Conservation (phyloP, 2,888 invertebrate genomes). For the Nymphalis c-album region DNA sequence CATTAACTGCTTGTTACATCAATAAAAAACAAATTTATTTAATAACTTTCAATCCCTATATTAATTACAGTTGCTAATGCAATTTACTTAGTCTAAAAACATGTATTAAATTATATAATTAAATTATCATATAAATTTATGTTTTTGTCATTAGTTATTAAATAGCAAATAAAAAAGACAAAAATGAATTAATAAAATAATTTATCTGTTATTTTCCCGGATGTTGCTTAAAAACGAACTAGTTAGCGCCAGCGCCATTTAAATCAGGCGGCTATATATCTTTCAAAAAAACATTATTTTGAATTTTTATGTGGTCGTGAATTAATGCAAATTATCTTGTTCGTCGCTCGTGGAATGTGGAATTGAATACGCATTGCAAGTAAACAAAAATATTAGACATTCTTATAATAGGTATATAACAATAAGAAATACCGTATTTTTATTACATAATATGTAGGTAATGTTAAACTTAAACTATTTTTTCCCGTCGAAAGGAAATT, state of each 20-base stretch:
- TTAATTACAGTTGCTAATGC: too few relatives aligned
- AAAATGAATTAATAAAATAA: slow-evolving; percentile 12
- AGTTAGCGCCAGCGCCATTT: slow-evolving; percentile 58
- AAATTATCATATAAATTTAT: too few relatives aligned
- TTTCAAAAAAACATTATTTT: slow-evolving; percentile 48
- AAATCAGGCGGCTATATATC: slow-evolving; percentile 59
- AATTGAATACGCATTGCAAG: slow-evolving; percentile 50
- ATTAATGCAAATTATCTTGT: slow-evolving; percentile 62
- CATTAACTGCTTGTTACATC: background rate
- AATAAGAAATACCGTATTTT: too few relatives aligned
- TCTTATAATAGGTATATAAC: too few relatives aligned
- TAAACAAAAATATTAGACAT: slow-evolving; percentile 51
- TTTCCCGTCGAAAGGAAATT: too few relatives aligned
- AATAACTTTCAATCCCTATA: too few relatives aligned
- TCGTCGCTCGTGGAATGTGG: slow-evolving; percentile 54
- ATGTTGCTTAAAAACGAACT: slow-evolving; percentile 47
- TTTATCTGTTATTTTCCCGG: slow-evolving; percentile 43
- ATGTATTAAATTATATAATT: too few relatives aligned
- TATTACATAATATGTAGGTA: too few relatives aligned
- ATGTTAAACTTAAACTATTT: too few relatives aligned
- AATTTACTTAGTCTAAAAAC: too few relatives aligned
- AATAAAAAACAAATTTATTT: background rate
- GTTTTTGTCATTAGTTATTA: too few relatives aligned
- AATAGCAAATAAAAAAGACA: too few relatives aligned
- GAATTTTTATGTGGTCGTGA: slow-evolving; percentile 59